A percentile compares a stretch with the other conserved stretches of the same genome.
These are phyloP conservation scores for Chaenogobius annularis DNA, from an alignment of 2,113 vertebrate genomes.

Conservation along the genomic window DNA sequence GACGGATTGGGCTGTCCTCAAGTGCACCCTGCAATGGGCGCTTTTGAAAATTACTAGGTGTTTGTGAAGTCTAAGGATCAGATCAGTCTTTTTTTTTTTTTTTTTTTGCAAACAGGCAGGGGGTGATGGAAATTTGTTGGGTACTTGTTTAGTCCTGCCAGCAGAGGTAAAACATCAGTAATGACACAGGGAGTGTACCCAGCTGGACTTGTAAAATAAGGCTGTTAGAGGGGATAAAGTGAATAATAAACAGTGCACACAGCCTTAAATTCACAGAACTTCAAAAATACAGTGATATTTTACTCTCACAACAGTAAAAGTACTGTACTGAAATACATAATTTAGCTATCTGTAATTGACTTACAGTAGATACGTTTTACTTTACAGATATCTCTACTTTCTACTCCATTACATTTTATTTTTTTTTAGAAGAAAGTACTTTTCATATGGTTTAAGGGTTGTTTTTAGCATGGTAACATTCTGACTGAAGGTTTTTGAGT, in stretches of 20 bases:
- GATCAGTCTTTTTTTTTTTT: constrained; percentile 26
- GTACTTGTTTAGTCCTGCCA: constrained; percentile 54
- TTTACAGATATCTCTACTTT: too few relatives aligned
- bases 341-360: too few relatives aligned
- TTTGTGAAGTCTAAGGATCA: constrained; percentile 25
- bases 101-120: constrained; percentile 41
- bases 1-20: constrained; percentile 29
- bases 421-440: too few relatives aligned
- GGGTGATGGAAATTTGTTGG: constrained; percentile 35
- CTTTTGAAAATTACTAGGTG: constrained; percentile 18
- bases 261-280: too few relatives aligned
- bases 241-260: constrained; percentile 24
- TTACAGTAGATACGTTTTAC: too few relatives aligned
- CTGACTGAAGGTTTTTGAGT: too few relatives aligned
- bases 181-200: constrained; percentile 36
- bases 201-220: constrained; percentile 42
- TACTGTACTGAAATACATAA: too few relatives aligned
- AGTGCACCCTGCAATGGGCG: neutral
- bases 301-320: neutral
- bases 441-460: too few relatives aligned
- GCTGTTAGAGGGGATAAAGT: constrained; percentile 50
- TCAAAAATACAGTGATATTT: neutral
- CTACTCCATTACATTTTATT: too few relatives aligned
- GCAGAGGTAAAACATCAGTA: constrained; percentile 47
- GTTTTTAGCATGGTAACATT: too few relatives aligned